phyloP scores from a whole-genome alignment of 2,113 vertebrate genomes.

The Marmota flaviventris region DNA sequence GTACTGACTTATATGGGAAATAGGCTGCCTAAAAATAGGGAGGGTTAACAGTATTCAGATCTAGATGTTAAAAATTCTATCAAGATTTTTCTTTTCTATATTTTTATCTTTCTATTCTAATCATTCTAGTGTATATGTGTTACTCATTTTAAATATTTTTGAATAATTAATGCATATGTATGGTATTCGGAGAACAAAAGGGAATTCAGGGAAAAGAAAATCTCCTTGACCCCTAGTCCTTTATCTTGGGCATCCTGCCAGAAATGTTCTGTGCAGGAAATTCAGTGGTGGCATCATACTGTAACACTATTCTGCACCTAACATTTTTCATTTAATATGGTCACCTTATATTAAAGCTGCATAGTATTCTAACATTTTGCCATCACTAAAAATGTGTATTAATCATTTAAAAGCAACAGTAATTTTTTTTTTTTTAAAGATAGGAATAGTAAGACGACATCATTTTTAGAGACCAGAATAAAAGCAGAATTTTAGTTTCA shows the following conservation, averaged over 20 bases:
- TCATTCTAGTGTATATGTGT: not conserved
- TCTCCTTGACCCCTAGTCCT: not conserved
- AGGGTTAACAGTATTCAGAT: not conserved
- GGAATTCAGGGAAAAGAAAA: constrained; percentile 37
- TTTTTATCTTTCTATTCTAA: constrained; percentile 32
- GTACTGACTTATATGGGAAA: not conserved
- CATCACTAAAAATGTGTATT: not conserved
- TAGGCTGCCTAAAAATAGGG: not conserved
- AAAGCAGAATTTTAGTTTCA: constrained; percentile 23
- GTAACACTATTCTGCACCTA: not conserved
- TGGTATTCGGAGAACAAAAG: constrained; percentile 16
- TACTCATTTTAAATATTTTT: constrained; percentile 28
- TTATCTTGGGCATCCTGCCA: not conserved
- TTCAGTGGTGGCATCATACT: not conserved
- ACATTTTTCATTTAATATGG: constrained; percentile 4
- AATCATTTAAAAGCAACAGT: constrained; percentile 41
- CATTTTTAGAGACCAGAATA: not conserved
- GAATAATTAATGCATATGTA: not conserved
- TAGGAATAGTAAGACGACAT: constrained; percentile 45
- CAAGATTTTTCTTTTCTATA: constrained; percentile 24
- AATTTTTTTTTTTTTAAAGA: constrained; percentile 5
- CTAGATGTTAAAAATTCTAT: not conserved
- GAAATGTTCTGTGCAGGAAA: not conserved
- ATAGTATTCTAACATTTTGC: not conserved
- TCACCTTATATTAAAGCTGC: not conserved